phyloP scores from a whole-genome alignment of 1,140 invertebrate species.

The Ericerus pela region DNA sequence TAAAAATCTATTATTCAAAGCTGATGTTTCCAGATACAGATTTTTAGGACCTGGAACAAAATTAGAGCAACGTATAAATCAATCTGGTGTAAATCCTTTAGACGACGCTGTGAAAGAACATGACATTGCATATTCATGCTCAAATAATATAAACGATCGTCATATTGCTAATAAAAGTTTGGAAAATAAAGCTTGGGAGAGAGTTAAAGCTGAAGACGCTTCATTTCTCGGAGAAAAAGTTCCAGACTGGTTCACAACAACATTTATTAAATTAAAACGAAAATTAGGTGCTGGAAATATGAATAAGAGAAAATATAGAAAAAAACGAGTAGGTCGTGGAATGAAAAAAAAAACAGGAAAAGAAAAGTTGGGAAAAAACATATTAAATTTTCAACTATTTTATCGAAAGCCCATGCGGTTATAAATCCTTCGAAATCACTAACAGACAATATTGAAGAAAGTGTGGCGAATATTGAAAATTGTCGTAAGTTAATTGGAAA shows the following conservation, averaged over 20 bases:
- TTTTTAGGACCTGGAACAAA: conserved; percentile 36
- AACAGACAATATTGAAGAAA: no score
- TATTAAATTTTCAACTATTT: neutral
- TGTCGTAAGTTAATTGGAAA: no score
- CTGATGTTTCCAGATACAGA: neutral
- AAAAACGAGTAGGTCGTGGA: neutral
- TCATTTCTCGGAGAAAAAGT: conserved; percentile 27
- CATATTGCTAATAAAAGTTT: conserved; percentile 31
- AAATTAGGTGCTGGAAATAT: conserved; percentile 25
- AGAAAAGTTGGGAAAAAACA: no score
- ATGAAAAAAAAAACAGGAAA: neutral
- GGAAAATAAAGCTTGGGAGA: conserved; percentile 28
- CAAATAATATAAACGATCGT: conserved; percentile 26
- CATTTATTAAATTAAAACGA: conserved; percentile 27
- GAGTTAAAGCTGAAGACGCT: conserved; percentile 30
- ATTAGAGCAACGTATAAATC: conserved; percentile 29
- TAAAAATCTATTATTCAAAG: neutral
- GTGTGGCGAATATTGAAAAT: no score
- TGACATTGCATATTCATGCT: conserved; percentile 32
- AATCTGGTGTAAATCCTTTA: conserved; percentile 31
- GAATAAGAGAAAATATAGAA: neutral
- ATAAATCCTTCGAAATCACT: neutral
- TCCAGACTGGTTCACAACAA: conserved; percentile 25
- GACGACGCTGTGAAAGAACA: conserved; percentile 33
- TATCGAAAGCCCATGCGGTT: neutral